Evolutionary conservation across 35 echinoderm and acorn worm species (phyloP).

Genomic region (Amphiura filiformis): DNA sequence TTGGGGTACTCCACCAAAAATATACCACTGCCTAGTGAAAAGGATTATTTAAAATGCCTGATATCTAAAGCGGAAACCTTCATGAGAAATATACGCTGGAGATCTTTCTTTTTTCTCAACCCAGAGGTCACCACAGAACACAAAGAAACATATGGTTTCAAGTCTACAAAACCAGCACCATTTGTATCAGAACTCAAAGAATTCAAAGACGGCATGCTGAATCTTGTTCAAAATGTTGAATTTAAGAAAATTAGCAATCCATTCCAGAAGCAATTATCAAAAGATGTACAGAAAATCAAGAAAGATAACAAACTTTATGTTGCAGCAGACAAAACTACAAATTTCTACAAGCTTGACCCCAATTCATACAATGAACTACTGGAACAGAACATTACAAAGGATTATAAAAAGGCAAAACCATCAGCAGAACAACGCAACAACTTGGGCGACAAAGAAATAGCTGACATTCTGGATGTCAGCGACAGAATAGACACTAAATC

Average conservation of each 20-base stretch:
- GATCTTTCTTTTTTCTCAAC: slow-evolving; percentile 16
- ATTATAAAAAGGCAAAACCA: not conserved
- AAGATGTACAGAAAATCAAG: slow-evolving; percentile 21
- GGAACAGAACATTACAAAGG: slow-evolving; percentile 19
- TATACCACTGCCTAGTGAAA: too few relatives aligned
- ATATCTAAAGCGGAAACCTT: too few relatives aligned
- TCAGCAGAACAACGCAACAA: not conserved
- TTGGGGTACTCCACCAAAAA: too few relatives aligned
- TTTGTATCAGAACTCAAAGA: slow-evolving; percentile 36
- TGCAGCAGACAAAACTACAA: slow-evolving; percentile 11
- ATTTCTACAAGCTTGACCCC: slow-evolving; percentile 19
- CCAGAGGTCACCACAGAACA: not conserved
- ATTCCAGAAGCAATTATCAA: slow-evolving; percentile 16
- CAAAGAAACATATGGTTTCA: slow-evolving; percentile 37
- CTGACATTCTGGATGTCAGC: too few relatives aligned
- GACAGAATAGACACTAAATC: too few relatives aligned
- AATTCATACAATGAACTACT: slow-evolving; percentile 15
- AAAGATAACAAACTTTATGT: slow-evolving; percentile 1
- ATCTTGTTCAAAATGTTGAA: slow-evolving; percentile 37
- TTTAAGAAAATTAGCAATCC: not conserved
- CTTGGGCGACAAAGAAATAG: too few relatives aligned
- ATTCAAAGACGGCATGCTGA: slow-evolving; percentile 45
- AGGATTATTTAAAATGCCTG: too few relatives aligned
- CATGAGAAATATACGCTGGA: slow-evolving; percentile 3
- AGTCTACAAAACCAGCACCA: slow-evolving; percentile 20